Base-by-base conservation (phyloP, 2,797 vertebrate species). In the Channallabes apus region DNA sequence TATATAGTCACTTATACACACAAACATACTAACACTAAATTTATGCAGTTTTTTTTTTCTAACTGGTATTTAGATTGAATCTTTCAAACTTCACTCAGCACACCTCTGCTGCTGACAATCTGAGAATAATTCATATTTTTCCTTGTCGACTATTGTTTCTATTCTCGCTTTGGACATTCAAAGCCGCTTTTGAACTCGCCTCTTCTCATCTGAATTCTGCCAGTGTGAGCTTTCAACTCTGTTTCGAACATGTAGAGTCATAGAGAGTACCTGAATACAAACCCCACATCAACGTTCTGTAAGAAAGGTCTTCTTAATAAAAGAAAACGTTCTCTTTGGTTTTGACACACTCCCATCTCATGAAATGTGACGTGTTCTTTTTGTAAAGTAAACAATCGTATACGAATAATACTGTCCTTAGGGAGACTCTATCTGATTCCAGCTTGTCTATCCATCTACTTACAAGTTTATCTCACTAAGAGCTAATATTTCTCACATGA, bases 211-310 rank as follows among this genome's bases (percentile, higher is more conserved):
- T 11, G 65, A 67, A 64, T 54, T 80, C 56, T 77, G 72, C 54
- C 38, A 62, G 62, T 6, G 22, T 35, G 65, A 9, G 29, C 67
- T 78, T 77, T 78, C 64, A 46, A 38, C 72, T 24, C 32, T 79
- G 51, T 83, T 72, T 56, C 22, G 1, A 76, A 32, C 73, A 76
- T 51, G 80, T 14, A 22, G 15, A 35, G 67, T 79, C 75, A 71
- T 76, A 54, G 38, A 64, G 65, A 86, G 75, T 71, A 68, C 56
- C 27, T 79, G 81, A 83, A 82, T 61, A 76, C 80, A 77, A 82
- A 82, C 24, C 18, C 24, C 22, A 67, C 71, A 29, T 38, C n/a
- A 64, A 54, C 46, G 77, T 82, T 62, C 54, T 32, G 62, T 54
- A 56, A 27, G 18, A n/a, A 78, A 41, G 3, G 32, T 35, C 9